phyloP scores from a whole-genome alignment of 1,140 invertebrate species.

The Pogonomyrmex barbatus region DNA sequence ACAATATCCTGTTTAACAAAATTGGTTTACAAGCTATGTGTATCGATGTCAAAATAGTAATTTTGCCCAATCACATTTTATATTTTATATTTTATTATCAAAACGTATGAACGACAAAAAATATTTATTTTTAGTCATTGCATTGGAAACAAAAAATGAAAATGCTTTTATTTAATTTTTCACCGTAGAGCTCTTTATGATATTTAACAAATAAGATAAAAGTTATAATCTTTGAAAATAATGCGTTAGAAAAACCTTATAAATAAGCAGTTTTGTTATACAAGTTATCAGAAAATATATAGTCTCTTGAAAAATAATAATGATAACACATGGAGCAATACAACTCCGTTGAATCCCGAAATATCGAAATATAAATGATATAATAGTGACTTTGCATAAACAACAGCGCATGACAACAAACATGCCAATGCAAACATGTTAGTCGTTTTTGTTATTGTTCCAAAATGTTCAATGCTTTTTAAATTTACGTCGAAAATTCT shows the following conservation, averaged over 20 bases:
- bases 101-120: neutral
- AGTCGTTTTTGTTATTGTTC: no score
- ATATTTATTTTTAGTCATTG: neutral
- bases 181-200: neutral
- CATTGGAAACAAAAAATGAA: neutral
- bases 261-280: neutral
- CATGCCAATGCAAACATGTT: no score
- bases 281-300: neutral
- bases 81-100: constrained; percentile 6
- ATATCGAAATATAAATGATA: no score
- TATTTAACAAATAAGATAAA: neutral
- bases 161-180: neutral
- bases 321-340: no score
- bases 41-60: constrained; percentile 2
- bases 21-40: constrained; percentile 10
- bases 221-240: neutral
- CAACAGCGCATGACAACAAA: no score
- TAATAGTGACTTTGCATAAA: no score
- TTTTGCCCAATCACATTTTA: neutral
- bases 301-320: no score
- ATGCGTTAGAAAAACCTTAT: neutral
- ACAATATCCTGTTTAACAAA: constrained; percentile 29
- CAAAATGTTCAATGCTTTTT: no score
- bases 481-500: no score
- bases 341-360: no score